Base-by-base conservation (phyloP, 2,888 invertebrate species). In the Electrophaes corylata region DNA sequence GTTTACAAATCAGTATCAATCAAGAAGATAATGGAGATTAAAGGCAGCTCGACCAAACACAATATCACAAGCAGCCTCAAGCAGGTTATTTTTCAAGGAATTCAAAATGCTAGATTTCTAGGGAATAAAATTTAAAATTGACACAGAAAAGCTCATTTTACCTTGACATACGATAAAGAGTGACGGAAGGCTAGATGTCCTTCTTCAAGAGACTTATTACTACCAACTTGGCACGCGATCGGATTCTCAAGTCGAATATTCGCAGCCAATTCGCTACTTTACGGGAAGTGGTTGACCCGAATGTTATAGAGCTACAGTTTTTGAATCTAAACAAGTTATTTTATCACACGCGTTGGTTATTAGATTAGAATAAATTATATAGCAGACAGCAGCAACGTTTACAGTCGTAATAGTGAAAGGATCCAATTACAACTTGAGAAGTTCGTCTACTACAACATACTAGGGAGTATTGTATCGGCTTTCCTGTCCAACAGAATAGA, bases 181-280 rank as follows among this genome's bases (percentile, higher is more conserved):
- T 33, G 49, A 40, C 10, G 12, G 11, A 29, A 4, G 11, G 20
- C 19, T 31, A 14, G 12, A 26, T 19, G 26, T 23, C 20, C 35
- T 59, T 57, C 59, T 50, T 41, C 50, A 59, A 59, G 50, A 47
- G 18, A 50, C 51, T 58, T 65, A 61, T 64, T 61, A 57, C 57
- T 16, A 29, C 10, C 52, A 45, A 55, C 54, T 64, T 66, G 64
- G 60, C 55, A 67, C 51, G 59, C 49, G 57, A 63, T 47, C 54
- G 43, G 40, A 59, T 54, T 49, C 46, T 60, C 41, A 51, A 60
- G 50, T 51, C 20, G 23, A 57, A 53, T 61, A 62, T 56, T 46
- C 45, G 52, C 6, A 29, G 53, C 43, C 46, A 60, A 52, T 52
- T 59, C 31, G 48, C 49, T 50, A 39, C 35, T 44, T 39, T 49